These are phyloP conservation scores for Lophius piscatorius DNA, from an alignment of 2,113 vertebrate genomes.

Conservation along the genomic window DNA sequence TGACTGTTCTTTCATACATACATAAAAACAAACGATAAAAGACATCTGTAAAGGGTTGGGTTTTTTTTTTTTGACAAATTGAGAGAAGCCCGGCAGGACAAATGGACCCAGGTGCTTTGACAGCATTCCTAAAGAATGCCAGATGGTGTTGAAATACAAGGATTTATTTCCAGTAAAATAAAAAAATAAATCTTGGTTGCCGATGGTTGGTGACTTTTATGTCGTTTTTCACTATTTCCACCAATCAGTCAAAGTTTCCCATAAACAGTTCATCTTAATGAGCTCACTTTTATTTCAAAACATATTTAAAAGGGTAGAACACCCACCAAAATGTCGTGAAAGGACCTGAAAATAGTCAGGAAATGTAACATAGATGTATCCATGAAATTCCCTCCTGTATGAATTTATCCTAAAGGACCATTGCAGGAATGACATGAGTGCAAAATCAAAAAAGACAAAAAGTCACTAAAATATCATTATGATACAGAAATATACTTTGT, in stretches of 20 bases:
- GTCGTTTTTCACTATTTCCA: too few species aligned
- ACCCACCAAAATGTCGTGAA: too few species aligned
- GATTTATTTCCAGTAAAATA: not conserved
- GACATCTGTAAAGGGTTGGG: not conserved
- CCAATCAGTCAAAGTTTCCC: too few species aligned
- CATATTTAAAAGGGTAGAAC: too few species aligned
- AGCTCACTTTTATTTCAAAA: not conserved
- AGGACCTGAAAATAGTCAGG: too few species aligned
- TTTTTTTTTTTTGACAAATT: not conserved
- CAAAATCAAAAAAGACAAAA: not conserved
- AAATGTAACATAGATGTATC: too few species aligned
- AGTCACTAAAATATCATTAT: not conserved
- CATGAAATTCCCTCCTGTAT: too few species aligned
- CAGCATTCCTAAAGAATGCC: conserved; percentile 5
- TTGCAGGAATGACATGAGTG: too few species aligned
- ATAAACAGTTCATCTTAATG: not conserved
- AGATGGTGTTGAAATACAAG: conserved; percentile 6
- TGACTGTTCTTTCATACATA: not conserved
- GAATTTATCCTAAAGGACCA: too few species aligned
- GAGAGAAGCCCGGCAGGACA: not conserved
- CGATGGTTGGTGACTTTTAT: not conserved
- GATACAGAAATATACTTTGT: not conserved
- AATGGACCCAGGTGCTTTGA: not conserved
- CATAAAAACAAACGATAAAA: not conserved
- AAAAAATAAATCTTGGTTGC: not conserved